These are phyloP conservation scores for Chironomus striatipennis DNA, from an alignment of 1,140 invertebrate species.

Conservation along the genomic window DNA sequence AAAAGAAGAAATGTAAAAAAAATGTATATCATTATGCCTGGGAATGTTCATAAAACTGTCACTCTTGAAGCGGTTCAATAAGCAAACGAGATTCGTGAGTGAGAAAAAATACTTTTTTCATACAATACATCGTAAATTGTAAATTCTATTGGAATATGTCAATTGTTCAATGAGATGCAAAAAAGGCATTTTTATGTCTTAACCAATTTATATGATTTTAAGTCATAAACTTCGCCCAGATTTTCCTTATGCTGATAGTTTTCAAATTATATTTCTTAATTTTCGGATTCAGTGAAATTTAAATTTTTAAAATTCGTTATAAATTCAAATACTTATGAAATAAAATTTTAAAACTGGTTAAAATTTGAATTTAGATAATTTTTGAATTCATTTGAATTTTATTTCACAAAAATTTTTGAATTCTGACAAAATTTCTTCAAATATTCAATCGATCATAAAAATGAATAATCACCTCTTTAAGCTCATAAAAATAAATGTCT, in stretches of 20 bases:
- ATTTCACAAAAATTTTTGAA: too few relatives aligned
- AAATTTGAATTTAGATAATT: too few relatives aligned
- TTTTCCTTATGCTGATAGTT: background rate
- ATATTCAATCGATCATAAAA: too few relatives aligned
- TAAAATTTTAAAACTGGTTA: too few relatives aligned
- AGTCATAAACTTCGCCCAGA: background rate
- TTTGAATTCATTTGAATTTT: too few relatives aligned
- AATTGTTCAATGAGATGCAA: background rate
- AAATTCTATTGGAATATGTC: conserved; percentile 5
- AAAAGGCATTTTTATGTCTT: background rate
- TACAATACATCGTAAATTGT: background rate
- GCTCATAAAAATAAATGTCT: background rate
- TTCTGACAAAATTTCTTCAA: too few relatives aligned
- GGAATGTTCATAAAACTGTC: conserved; percentile 1
- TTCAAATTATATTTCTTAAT: too few relatives aligned
- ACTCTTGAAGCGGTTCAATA: conserved; percentile 6
- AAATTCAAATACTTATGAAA: too few relatives aligned
- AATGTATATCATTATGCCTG: background rate
- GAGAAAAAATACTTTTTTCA: background rate
- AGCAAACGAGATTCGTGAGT: background rate
- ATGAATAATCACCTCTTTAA: too few relatives aligned
- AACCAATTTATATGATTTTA: background rate
- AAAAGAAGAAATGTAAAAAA: background rate
- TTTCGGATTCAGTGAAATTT: too few relatives aligned
- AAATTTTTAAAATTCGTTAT: too few relatives aligned